These are phyloP conservation scores for Choloepus hoffmanni DNA, from an alignment of 2,113 vertebrate genomes.

Conservation along the genomic window DNA sequence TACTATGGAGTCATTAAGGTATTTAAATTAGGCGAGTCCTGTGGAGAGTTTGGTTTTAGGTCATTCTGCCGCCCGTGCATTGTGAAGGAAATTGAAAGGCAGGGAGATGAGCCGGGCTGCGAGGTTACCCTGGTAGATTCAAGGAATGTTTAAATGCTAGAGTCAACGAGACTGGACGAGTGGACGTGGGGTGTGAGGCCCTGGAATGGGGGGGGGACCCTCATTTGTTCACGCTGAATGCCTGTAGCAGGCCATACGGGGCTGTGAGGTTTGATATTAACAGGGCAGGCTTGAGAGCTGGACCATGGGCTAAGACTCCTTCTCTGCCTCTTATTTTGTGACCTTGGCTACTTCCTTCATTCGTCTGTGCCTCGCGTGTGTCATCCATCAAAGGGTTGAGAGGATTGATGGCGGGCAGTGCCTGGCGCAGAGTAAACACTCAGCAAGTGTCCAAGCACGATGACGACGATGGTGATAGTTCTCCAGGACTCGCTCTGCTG, in stretches of 20 bases:
- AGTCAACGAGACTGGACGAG: too few relatives aligned
- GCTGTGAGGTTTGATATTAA: too few relatives aligned
- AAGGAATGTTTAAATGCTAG: too few relatives aligned
- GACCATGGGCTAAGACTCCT: too few relatives aligned
- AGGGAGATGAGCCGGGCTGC: background rate
- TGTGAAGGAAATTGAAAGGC: background rate
- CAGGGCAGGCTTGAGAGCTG: too few relatives aligned
- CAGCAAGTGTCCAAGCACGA: background rate
- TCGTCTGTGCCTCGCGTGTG: background rate
- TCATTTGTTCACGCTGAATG: too few relatives aligned
- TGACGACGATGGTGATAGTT: background rate
- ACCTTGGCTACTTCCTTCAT: background rate
- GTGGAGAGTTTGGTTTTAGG: background rate
- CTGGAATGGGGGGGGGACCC: too few relatives aligned
- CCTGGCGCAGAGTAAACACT: background rate
- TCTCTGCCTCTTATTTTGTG: background rate
- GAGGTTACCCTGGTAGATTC: too few relatives aligned
- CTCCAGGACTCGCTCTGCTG: too few relatives aligned
- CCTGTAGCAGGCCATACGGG: too few relatives aligned
- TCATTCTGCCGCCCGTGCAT: background rate
- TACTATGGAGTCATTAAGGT: background rate
- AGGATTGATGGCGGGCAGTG: background rate
- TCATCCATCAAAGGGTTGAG: background rate
- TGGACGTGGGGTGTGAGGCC: too few relatives aligned
- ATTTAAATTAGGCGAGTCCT: background rate